Percentiles rank a stretch among this genome's conserved stretches.
phyloP scores from a whole-genome alignment of 2,113 vertebrate genomes.

The Mesitornis unicolor region DNA sequence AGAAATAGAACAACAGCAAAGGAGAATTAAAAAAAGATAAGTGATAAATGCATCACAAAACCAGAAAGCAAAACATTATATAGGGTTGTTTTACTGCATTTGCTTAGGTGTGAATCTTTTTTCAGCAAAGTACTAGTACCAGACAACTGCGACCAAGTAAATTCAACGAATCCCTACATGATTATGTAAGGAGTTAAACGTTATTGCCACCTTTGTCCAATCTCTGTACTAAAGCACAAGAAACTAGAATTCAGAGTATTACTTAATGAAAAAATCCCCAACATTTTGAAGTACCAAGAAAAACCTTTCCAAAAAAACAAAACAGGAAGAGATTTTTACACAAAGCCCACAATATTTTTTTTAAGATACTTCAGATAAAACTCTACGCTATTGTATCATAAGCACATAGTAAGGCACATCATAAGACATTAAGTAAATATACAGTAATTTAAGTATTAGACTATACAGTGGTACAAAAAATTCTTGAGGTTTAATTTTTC shows the following conservation, averaged over 20 bases:
- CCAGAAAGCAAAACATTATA: constrained; percentile 53
- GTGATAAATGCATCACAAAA: constrained; percentile 53
- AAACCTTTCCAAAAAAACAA: constrained; percentile 69
- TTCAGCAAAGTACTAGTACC: not conserved
- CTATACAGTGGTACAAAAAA: constrained; percentile 82
- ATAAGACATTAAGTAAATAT: constrained; percentile 83
- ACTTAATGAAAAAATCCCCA: constrained; percentile 65
- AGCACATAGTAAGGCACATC: constrained; percentile 87
- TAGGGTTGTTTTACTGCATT: not conserved
- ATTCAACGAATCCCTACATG: constrained; percentile 1
- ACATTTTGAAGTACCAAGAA: constrained; percentile 9
- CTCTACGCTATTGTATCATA: constrained; percentile 77
- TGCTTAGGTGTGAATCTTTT: not conserved
- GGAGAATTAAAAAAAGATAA: constrained; percentile 41
- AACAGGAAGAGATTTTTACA: constrained; percentile 65
- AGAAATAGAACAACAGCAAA: constrained; percentile 38
- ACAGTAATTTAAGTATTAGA: constrained; percentile 80
- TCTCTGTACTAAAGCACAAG: constrained; percentile 65
- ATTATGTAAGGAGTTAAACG: not conserved
- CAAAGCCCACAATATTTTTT: constrained; percentile 74
- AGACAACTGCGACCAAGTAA: not conserved
- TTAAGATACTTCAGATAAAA: constrained; percentile 76
- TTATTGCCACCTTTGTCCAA: not conserved
- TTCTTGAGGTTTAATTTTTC: constrained; percentile 71
- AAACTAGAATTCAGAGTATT: constrained; percentile 68